These are phyloP conservation scores for Chelon labrosus DNA, from an alignment of 2,797 vertebrate species.

Conservation along the genomic window DNA sequence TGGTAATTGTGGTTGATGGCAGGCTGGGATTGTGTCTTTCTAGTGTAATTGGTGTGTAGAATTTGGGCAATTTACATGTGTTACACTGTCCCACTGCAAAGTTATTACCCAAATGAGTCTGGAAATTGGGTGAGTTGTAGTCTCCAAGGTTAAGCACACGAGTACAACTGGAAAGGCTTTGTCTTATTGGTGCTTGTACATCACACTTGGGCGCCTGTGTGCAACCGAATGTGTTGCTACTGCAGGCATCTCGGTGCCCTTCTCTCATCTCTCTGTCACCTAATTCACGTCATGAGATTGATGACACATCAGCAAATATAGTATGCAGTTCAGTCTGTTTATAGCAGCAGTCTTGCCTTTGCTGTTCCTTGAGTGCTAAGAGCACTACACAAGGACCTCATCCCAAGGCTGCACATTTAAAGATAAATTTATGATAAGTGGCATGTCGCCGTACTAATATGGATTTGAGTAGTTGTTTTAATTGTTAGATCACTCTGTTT, in stretches of 20 bases:
- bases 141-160: conserved; percentile 23
- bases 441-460: conserved; percentile 41
- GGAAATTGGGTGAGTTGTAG: conserved; percentile 40
- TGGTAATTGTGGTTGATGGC: conserved; percentile 67
- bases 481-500: conserved; percentile 57
- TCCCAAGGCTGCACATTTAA: conserved; percentile 32
- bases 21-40: conserved; percentile 75
- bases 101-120: conserved; percentile 67
- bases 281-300: conserved; percentile 79
- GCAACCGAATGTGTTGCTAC: conserved; percentile 26
- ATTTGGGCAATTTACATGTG: conserved; percentile 69
- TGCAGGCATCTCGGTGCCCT: conserved; percentile 65
- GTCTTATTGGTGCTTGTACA: conserved; percentile 29
- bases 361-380: conserved; percentile 43
- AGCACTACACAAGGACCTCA: conserved; percentile 29
- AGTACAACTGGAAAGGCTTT: conserved; percentile 36
- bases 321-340: conserved; percentile 72
- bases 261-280: conserved; percentile 78
- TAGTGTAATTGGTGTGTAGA: conserved; percentile 76
- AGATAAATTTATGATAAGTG: conserved; percentile 38
- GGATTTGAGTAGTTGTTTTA: conserved; percentile 50
- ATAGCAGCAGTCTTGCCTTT: conserved; percentile 66
- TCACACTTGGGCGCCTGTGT: conserved; percentile 6
- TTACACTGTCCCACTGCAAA: conserved; percentile 58
- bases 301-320: conserved; percentile 73